Conservation (phyloP, 53 echinoderm and acorn worm genomes). For the Zoroaster sp. region DNA sequence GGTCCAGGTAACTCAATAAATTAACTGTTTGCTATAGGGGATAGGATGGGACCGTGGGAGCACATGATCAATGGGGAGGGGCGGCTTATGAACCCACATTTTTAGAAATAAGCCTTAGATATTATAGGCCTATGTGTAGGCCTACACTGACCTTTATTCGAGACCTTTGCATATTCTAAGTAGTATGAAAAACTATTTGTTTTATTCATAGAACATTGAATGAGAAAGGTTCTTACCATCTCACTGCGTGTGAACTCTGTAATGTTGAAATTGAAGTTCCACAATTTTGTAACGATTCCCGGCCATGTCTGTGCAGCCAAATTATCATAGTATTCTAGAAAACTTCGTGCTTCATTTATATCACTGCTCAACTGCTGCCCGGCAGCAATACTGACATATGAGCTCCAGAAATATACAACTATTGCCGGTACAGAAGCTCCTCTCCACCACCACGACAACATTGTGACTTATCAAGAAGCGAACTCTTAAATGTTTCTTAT, state of each 20-base stretch:
- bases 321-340: slow-evolving; percentile 53
- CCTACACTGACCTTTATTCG: no score
- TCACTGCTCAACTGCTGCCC: not conserved
- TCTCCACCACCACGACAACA: not conserved
- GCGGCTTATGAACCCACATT: no score
- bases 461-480: not conserved
- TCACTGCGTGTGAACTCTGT: slow-evolving; percentile 58
- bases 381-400: not conserved
- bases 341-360: slow-evolving; percentile 12
- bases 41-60: no score
- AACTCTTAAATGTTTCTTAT: not conserved
- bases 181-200: not conserved
- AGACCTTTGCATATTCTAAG: no score
- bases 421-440: not conserved
- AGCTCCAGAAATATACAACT: not conserved
- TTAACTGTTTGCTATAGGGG: no score
- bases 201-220: not conserved
- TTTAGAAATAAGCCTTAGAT: no score
- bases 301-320: slow-evolving; percentile 54
- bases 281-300: slow-evolving; percentile 58
- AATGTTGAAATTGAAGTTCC: slow-evolving; percentile 68
- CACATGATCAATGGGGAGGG: no score
- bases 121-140: no score
- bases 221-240: slow-evolving; percentile 39
- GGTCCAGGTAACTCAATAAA: no score